Percentiles rank a stretch among this genome's conserved stretches.
Conservation (phyloP, 1,140 invertebrate genomes). For the Aphidius ervi region DNA sequence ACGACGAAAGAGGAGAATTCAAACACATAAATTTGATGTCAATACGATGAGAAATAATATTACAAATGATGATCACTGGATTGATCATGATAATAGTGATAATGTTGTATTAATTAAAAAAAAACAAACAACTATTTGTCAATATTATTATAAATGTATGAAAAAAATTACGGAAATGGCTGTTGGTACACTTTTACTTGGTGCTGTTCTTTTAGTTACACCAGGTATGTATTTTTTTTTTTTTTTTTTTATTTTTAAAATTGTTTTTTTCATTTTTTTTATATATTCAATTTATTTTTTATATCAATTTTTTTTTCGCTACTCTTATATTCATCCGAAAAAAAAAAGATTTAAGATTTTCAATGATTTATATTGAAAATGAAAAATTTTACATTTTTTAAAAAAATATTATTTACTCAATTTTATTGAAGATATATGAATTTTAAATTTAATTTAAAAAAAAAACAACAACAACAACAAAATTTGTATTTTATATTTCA, state of each 20-base stretch:
- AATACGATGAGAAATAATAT: constrained; percentile 6
- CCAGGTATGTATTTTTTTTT: constrained; percentile 37
- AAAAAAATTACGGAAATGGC: constrained; percentile 45
- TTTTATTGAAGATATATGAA: too few species aligned
- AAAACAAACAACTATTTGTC: constrained; percentile 36
- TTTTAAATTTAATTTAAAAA: too few species aligned
- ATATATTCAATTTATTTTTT: too few species aligned
- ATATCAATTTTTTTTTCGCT: too few species aligned
- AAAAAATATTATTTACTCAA: too few species aligned
- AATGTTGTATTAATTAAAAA: constrained; percentile 27
- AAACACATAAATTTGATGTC: constrained; percentile 3
- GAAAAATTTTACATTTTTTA: too few species aligned
- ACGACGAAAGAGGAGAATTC: constrained; percentile 26
- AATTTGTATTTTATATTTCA: too few species aligned
- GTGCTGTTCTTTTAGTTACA: constrained; percentile 47
- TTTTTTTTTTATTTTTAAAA: constrained; percentile 11
- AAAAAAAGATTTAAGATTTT: constrained; percentile 5
- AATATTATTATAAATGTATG: constrained; percentile 40
- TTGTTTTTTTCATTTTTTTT: background rate
- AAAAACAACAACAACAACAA: too few species aligned
- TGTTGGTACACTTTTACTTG: constrained; percentile 44
- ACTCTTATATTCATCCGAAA: background rate
- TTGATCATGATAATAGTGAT: constrained; percentile 17
- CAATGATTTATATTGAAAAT: background rate
- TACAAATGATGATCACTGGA: background rate